Percentiles rank a stretch among this genome's conserved stretches.
Evolutionary conservation across 2,113 vertebrate species (phyloP).

Genomic region (Petrocephalus zakoni): DNA sequence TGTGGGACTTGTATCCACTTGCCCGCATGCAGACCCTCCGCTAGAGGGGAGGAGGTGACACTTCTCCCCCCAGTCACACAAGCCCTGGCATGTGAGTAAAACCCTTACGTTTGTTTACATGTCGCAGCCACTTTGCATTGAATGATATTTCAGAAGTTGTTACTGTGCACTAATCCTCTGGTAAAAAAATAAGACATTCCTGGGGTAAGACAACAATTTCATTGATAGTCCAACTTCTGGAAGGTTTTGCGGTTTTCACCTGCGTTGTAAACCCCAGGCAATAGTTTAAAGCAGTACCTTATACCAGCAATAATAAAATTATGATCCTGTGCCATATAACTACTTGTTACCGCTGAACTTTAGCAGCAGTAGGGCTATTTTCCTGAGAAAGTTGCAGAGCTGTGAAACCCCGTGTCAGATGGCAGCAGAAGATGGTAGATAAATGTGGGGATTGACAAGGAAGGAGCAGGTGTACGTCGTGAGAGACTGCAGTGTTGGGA

Average conservation of each 20-base stretch:
- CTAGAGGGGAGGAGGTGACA: neutral
- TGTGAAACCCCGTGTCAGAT: neutral
- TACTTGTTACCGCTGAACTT: neutral
- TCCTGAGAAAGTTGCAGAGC: neutral
- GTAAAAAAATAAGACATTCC: neutral
- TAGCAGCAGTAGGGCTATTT: neutral
- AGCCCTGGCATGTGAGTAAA: neutral
- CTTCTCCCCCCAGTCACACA: neutral
- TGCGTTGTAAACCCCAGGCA: neutral
- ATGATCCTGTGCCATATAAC: neutral
- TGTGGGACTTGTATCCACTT: conserved; percentile 21
- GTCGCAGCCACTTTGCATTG: neutral
- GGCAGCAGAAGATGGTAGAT: neutral
- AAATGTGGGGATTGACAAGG: neutral
- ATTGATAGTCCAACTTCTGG: neutral
- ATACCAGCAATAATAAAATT: neutral
- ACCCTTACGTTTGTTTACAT: neutral
- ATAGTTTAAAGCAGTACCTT: neutral
- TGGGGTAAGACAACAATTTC: neutral
- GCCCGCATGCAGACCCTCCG: conserved; percentile 17
- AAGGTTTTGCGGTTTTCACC: neutral
- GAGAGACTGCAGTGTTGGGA: neutral
- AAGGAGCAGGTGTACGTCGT: neutral
- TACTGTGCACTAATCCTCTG: neutral
- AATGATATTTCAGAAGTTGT: neutral